Evolutionary conservation across 2,797 vertebrate species (phyloP).

Genomic region (Epinephelus coioides): DNA sequence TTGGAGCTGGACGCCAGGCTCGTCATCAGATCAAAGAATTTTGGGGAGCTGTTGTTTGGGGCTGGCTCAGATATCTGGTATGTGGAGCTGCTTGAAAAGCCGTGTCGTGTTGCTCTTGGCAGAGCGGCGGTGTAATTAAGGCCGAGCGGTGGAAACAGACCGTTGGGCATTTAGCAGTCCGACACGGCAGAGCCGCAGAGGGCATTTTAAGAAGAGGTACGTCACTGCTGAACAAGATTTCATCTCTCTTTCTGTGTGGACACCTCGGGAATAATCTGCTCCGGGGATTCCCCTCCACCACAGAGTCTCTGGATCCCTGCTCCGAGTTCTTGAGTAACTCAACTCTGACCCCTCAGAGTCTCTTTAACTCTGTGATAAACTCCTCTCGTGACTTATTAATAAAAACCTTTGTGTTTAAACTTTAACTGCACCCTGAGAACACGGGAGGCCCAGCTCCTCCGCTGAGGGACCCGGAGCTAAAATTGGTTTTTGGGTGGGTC

Average conservation of each 20-base stretch:
- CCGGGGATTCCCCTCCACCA: constrained; percentile 26
- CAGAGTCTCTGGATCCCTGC: neutral
- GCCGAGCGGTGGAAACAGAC: constrained; percentile 35
- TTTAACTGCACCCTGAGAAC: neutral
- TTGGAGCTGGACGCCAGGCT: constrained; percentile 13
- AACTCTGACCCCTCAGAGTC: neutral
- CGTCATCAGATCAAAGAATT: constrained; percentile 14
- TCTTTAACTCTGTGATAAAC: neutral
- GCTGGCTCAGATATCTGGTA: constrained; percentile 20
- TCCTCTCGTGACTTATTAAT: neutral
- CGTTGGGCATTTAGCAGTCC: too few species aligned
- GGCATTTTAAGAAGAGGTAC: constrained; percentile 10
- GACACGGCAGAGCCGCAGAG: constrained; percentile 5
- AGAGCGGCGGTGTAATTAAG: constrained; percentile 54
- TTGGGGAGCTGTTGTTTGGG: constrained; percentile 22
- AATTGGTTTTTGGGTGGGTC: constrained; percentile 12
- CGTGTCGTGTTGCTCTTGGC: constrained; percentile 64
- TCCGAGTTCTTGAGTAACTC: too few species aligned
- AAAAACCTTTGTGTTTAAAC: neutral
- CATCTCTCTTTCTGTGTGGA: neutral
- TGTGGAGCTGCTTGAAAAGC: constrained; percentile 37
- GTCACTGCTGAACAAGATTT: neutral
- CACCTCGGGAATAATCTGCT: neutral
- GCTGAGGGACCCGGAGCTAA: neutral
- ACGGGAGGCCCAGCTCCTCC: too few species aligned